Base-by-base conservation (phyloP, 2,888 invertebrate genomes). In the Athripsodes cinereus region DNA sequence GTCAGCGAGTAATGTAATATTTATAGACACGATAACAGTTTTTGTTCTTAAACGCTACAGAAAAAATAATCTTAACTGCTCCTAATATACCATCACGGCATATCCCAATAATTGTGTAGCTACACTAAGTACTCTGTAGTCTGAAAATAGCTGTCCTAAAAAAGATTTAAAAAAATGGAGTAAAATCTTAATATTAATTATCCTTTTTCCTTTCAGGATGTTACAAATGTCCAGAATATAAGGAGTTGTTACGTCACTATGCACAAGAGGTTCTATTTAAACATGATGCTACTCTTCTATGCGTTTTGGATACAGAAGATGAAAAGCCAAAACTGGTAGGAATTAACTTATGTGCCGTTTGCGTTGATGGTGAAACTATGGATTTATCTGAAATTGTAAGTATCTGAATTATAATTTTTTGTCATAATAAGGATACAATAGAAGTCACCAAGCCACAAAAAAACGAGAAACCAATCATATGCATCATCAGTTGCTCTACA, bases 321-420 rank as follows among this genome's bases (percentile, higher is more conserved):
- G 13, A 49, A n/a, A 52, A 35, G 20, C 49, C 52, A 20, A 50
- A 52, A 50, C 52, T 62, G 18, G 57, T 62, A 18, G 62, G 60
- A 16, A 53, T 47, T 18, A 62, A 62, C 49, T 13, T 62, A 20
- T 49, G 40, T n/a, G 62, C 53, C 47, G 53, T 58, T 18, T 22
- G 52, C 8, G 21, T 20, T 19, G 55, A 26, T 13, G 48, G 51
- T 26, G 52, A 50, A 10, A 19, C 51, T 10, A 11, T 51, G 6
- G 59, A 61, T 21, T 55, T 49, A 2, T 26, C 35, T 2, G 47
- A 52, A 52, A 34, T 58, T 18, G 62, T 62, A 57, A 56, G 60
- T 49, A n/a, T 46, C 47, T 57, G 8, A 18, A 52, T 40, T 40
- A 26, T 26, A 10, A 26, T 26, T 26, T 26, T 26, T 6, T 26